Conservation (phyloP, 2,113 vertebrate species). For the Trematocara marginatum region DNA sequence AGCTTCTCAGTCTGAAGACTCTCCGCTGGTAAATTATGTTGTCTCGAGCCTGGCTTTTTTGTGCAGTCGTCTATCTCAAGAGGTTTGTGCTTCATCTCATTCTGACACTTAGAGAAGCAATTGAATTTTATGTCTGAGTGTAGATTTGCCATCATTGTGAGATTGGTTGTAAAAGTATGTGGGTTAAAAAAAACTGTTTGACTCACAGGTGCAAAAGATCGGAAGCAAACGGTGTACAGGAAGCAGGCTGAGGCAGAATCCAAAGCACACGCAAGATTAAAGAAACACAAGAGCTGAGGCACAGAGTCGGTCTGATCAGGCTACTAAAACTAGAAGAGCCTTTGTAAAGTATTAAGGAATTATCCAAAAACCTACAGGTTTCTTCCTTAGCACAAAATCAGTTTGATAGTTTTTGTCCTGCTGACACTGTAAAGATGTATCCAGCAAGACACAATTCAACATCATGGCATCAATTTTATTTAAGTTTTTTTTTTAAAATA, state of each 20-base stretch:
- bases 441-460: neutral
- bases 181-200: neutral
- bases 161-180: neutral
- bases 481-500: neutral
- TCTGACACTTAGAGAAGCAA: neutral
- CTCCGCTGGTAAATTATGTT: neutral
- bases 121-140: neutral
- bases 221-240: neutral
- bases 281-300: neutral
- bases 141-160: neutral
- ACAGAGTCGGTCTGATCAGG: neutral
- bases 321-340: neutral
- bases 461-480: neutral
- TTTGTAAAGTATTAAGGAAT: neutral
- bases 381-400: neutral
- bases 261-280: neutral
- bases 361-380: neutral
- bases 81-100: neutral
- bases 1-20: neutral
- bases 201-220: neutral
- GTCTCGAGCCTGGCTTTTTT: neutral
- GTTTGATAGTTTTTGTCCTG: neutral
- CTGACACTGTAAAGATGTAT: neutral
- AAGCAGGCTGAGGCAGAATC: neutral
- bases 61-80: neutral